These are phyloP conservation scores for Trachelipus rathkii DNA, from an alignment of 1,140 invertebrate species.

Conservation along the genomic window DNA sequence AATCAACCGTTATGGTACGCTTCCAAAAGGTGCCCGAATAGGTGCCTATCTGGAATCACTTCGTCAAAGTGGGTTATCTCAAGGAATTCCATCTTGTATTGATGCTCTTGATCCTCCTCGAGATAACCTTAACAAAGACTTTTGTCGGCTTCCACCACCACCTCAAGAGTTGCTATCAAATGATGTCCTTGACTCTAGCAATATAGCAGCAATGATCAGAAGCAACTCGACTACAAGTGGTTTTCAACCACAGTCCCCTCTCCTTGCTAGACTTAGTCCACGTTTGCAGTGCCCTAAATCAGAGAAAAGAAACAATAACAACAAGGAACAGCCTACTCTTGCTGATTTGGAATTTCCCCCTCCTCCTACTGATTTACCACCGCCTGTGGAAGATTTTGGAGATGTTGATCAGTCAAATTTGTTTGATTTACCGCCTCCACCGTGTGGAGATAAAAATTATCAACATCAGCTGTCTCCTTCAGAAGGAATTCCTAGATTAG, in stretches of 20 bases:
- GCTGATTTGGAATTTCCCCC: conserved; percentile 81
- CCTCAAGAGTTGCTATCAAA: conserved; percentile 37
- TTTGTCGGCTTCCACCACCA: conserved; percentile 41
- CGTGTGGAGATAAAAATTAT: conserved; percentile 31
- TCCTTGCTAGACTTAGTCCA: conserved; percentile 40
- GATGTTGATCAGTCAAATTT: conserved; percentile 39
- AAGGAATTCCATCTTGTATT: conserved; percentile 52
- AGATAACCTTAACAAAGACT: conserved; percentile 22
- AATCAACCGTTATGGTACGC: conserved; percentile 92
- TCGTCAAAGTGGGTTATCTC: conserved; percentile 65
- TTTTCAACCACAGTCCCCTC: conserved; percentile 39
- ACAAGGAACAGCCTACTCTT: conserved; percentile 48
- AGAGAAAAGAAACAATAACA: conserved; percentile 34
- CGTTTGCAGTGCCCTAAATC: conserved; percentile 29
- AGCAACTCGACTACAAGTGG: conserved; percentile 43
- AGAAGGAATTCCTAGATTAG: conserved; percentile 18
- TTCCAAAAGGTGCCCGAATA: conserved; percentile 91
- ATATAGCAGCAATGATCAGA: conserved; percentile 40
- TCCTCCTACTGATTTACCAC: conserved; percentile 70
- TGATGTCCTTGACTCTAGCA: conserved; percentile 19
- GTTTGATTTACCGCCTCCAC: conserved; percentile 47
- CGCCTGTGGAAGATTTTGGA: conserved; percentile 62
- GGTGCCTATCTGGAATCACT: conserved; percentile 92
- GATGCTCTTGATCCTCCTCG: conserved; percentile 39
- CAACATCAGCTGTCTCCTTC: conserved; percentile 32